These are phyloP conservation scores for Sebastes iracundus DNA, from an alignment of 2,797 vertebrate genomes.

Conservation along the genomic window DNA sequence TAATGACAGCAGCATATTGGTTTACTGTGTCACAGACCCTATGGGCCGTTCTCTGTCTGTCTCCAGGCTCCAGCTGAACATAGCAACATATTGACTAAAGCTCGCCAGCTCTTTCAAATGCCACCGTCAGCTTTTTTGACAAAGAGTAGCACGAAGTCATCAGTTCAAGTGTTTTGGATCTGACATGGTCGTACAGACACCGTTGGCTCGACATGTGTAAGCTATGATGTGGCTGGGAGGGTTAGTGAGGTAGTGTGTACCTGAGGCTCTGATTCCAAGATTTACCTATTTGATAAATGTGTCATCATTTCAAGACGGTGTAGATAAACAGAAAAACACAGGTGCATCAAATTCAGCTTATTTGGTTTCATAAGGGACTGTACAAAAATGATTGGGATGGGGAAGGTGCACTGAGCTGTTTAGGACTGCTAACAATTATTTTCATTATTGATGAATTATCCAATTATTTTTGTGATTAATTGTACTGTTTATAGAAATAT, in stretches of 20 bases:
- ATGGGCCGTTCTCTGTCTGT: slow-evolving; percentile 17
- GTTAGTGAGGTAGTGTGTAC: not conserved
- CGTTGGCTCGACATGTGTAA: not conserved
- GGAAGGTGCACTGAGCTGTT: not conserved
- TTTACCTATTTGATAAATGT: not conserved
- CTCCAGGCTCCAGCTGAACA: slow-evolving; percentile 45
- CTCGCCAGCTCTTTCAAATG: slow-evolving; percentile 45
- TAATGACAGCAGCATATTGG: not conserved
- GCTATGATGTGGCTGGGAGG: not conserved
- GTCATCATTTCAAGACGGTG: not conserved
- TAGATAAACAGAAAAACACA: not conserved
- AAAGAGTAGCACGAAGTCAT: slow-evolving; percentile 47
- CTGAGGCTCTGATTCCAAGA: not conserved
- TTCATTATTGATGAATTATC: not conserved
- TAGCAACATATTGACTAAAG: slow-evolving; percentile 41
- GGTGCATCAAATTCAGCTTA: not conserved
- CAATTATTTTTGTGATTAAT: not conserved
- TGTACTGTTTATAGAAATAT: not conserved
- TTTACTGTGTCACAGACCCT: not conserved
- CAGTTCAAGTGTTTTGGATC: slow-evolving; percentile 43
- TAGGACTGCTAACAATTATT: not conserved
- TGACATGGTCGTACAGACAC: not conserved
- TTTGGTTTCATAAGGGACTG: not conserved
- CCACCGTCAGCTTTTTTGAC: slow-evolving; percentile 46
- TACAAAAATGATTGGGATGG: not conserved